These are phyloP conservation scores for Anastatus disparis DNA, from an alignment of 1,140 invertebrate species.

Conservation along the genomic window DNA sequence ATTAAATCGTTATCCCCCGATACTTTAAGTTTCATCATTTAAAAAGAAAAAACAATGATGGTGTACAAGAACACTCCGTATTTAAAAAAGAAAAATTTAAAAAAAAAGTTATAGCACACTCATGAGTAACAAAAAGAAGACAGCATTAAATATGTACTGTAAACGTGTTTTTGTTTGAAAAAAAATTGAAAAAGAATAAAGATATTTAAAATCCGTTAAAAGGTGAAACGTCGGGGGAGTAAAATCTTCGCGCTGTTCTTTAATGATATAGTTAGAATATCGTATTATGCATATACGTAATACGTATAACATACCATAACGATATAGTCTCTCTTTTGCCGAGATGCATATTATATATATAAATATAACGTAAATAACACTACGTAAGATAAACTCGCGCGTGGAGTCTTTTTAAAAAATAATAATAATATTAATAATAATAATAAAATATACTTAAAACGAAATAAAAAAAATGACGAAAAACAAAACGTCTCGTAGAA, in stretches of 20 bases:
- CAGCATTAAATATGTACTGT: constrained; percentile 43
- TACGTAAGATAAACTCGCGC: constrained; percentile 34
- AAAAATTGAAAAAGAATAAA: neutral
- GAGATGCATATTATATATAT: constrained; percentile 28
- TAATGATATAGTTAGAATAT: constrained; percentile 53
- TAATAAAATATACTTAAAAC: constrained; percentile 34
- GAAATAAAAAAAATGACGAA: constrained; percentile 14
- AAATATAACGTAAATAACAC: constrained; percentile 27
- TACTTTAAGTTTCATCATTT: constrained; percentile 17
- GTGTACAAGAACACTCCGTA: constrained; percentile 8
- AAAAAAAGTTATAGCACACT: constrained; percentile 21
- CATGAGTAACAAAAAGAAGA: constrained; percentile 15
- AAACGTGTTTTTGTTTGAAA: constrained; percentile 46
- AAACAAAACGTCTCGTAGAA: constrained; percentile 39
- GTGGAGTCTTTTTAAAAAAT: constrained; percentile 38
- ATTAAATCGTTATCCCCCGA: neutral
- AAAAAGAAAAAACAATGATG: constrained; percentile 9
- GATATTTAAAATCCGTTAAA: too few relatives aligned
- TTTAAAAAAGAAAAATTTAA: constrained; percentile 12
- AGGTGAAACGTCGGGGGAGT: neutral
- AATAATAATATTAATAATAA: too few relatives aligned
- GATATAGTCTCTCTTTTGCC: constrained; percentile 28
- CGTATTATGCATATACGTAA: constrained; percentile 43
- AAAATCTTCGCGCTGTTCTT: constrained; percentile 39
- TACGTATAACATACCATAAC: constrained; percentile 28